Percentiles rank a stretch among this genome's conserved stretches.
Evolutionary conservation across 2,888 invertebrate genomes (phyloP).

Genomic region (Cephonodes hylas): DNA sequence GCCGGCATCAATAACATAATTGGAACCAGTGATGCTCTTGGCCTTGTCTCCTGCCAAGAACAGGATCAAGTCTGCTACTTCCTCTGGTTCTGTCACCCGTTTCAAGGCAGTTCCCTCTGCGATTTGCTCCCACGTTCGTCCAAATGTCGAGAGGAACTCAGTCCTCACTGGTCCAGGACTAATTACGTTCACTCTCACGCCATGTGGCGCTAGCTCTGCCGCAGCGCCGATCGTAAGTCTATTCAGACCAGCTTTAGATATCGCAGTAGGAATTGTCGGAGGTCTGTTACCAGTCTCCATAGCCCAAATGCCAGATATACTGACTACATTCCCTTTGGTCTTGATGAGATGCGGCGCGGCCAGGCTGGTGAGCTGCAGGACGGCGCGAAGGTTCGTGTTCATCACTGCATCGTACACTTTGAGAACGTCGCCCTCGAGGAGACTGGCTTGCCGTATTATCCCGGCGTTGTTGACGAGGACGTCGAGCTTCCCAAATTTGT

Average conservation of each 20-base stretch:
- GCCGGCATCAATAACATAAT: not conserved
- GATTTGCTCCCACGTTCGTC: not conserved
- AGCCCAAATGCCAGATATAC: conserved; percentile 19
- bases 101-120: not conserved
- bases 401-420: conserved; percentile 31
- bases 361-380: conserved; percentile 29
- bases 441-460: conserved; percentile 17
- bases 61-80: conserved; percentile 31
- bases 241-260: not conserved
- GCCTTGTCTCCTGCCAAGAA: conserved; percentile 33
- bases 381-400: conserved; percentile 33
- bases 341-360: conserved; percentile 33
- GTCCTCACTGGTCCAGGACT: conserved; percentile 15
- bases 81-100: conserved; percentile 17
- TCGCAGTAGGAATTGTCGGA: not conserved
- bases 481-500: conserved; percentile 36
- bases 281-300: not conserved
- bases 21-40: conserved; percentile 29
- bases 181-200: conserved; percentile 13
- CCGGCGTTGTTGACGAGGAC: conserved; percentile 44
- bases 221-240: not conserved
- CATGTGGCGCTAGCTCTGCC: conserved; percentile 69
- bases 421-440: conserved; percentile 27
- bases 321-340: conserved; percentile 36
- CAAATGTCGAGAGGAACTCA: not conserved